Conservation (phyloP, 2,113 vertebrate species). For the Alectura lathami region DNA sequence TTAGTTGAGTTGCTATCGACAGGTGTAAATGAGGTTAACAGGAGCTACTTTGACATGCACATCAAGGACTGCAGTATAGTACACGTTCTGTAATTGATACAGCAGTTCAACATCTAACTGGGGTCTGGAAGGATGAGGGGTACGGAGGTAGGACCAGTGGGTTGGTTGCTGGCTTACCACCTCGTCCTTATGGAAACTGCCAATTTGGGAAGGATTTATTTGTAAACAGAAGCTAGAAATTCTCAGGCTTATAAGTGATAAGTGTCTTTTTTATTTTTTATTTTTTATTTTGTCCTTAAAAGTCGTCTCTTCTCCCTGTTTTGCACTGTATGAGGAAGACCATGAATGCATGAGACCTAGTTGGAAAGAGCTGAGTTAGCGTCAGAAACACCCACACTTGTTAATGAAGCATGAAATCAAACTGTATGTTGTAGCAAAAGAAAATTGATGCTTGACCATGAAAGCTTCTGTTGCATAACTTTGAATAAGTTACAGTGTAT, state of each 20-base stretch:
- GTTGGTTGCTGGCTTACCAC: background rate
- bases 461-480: conserved; percentile 23
- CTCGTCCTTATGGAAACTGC: background rate
- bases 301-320: background rate
- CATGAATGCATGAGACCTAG: background rate
- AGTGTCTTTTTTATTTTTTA: background rate
- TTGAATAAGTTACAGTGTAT: background rate
- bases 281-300: background rate
- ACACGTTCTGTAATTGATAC: background rate
- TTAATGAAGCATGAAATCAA: conserved; percentile 60
- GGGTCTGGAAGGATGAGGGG: background rate
- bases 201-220: background rate
- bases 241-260: background rate
- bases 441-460: conserved; percentile 21
- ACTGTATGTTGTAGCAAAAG: background rate
- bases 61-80: background rate
- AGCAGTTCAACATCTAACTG: background rate
- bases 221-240: background rate
- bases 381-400: background rate
- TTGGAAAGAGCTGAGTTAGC: conserved; percentile 20
- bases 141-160: background rate
- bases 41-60: background rate
- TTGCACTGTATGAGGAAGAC: background rate
- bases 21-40: background rate
- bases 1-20: background rate